Evolutionary conservation across 2,888 invertebrate species (phyloP).

Genomic region (Omphaloscelis lunosa): DNA sequence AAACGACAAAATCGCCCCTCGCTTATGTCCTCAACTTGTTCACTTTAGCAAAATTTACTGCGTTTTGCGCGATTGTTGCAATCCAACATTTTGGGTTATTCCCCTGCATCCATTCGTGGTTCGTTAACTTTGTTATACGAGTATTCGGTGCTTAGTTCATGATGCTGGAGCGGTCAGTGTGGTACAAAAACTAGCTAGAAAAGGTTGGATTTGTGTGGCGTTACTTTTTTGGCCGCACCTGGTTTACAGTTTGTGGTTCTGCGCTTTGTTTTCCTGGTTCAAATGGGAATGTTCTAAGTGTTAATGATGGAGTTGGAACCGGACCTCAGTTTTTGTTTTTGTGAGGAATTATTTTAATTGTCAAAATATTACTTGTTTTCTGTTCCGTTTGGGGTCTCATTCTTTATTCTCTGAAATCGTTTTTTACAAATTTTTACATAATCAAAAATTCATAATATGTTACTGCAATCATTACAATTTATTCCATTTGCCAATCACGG

Average conservation of each 20-base stretch:
- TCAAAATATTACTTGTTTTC: background rate
- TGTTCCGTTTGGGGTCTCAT: background rate
- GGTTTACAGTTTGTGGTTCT: constrained; percentile 36
- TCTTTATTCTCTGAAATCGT: background rate
- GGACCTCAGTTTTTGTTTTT: background rate
- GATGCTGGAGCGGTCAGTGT: constrained; percentile 75
- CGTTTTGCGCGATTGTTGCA: constrained; percentile 87
- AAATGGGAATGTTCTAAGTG: constrained; percentile 15
- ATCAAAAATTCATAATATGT: background rate
- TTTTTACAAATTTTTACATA: background rate
- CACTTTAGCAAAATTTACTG: constrained; percentile 80
- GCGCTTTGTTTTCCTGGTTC: constrained; percentile 36
- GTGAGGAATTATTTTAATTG: background rate
- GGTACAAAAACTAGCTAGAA: constrained; percentile 62
- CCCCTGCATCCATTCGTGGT: constrained; percentile 86
- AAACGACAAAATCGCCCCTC: constrained; percentile 43
- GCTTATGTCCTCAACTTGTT: constrained; percentile 70
- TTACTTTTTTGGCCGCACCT: constrained; percentile 42
- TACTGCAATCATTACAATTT: background rate
- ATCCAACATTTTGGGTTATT: constrained; percentile 85
- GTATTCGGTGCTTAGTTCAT: constrained; percentile 84
- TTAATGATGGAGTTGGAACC: constrained; percentile 30
- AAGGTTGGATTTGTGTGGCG: constrained; percentile 55
- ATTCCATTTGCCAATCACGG: background rate
- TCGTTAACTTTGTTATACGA: constrained; percentile 89